Percentiles rank a stretch among this genome's conserved stretches.
Evolutionary conservation across 2,113 vertebrate species (phyloP).

Genomic region (Nymphicus hollandicus): DNA sequence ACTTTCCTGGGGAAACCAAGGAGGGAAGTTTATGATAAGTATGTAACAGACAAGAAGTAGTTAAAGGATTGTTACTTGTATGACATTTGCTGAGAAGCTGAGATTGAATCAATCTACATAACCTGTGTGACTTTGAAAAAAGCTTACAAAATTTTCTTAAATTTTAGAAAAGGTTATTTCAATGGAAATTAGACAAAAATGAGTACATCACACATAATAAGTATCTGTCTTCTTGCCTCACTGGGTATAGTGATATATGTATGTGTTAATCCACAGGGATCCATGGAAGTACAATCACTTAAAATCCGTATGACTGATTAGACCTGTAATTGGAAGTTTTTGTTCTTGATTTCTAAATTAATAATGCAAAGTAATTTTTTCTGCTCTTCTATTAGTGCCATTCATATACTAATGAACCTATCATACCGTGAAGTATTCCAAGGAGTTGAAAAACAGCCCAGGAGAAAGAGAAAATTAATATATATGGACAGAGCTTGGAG

Average conservation of each 20-base stretch:
- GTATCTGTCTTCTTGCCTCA: not conserved
- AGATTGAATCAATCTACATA: not conserved
- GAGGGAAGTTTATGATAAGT: not conserved
- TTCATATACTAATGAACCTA: not conserved
- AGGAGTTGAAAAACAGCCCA: not conserved
- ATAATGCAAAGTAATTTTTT: not conserved
- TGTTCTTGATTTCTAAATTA: not conserved
- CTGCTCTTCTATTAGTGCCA: not conserved
- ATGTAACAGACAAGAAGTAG: not conserved
- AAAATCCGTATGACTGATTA: not conserved
- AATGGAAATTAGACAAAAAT: not conserved
- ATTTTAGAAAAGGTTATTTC: not conserved
- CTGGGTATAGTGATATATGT: not conserved
- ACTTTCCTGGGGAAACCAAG: not conserved
- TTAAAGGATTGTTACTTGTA: not conserved
- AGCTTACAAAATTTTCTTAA: not conserved
- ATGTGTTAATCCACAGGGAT: not conserved
- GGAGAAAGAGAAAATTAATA: not conserved
- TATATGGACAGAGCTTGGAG: rapidly evolving
- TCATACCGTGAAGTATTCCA: not conserved
- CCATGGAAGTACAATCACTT: not conserved
- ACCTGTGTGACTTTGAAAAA: not conserved
- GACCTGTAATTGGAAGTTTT: not conserved
- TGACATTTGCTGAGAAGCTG: not conserved
- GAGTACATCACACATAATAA: not conserved